A percentile compares a stretch with the other conserved stretches of the same genome.
phyloP scores from a whole-genome alignment of 2,888 invertebrate species.

The Limnephilus marmoratus region DNA sequence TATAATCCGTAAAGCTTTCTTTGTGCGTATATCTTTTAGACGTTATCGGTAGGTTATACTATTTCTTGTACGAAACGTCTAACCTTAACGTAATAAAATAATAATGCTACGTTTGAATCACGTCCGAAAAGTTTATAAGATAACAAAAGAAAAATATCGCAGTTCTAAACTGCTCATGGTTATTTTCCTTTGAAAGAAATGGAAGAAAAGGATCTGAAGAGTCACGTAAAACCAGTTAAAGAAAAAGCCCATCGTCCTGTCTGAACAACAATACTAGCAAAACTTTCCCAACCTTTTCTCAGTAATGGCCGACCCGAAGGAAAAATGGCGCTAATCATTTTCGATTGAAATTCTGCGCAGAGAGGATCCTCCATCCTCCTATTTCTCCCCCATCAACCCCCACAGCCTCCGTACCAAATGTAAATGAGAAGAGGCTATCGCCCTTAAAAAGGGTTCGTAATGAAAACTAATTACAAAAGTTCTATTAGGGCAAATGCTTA shows the following conservation, averaged over 20 bases:
- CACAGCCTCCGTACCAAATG: constrained; percentile 20
- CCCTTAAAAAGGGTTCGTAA: constrained; percentile 44
- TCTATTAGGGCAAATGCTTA: constrained; percentile 48
- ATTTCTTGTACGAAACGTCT: background rate
- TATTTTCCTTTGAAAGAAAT: constrained; percentile 41
- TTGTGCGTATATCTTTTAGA: background rate
- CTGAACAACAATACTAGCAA: constrained; percentile 61
- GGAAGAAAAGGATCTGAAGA: constrained; percentile 47
- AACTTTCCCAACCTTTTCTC: constrained; percentile 59
- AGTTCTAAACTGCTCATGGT: constrained; percentile 17
- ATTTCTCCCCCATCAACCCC: background rate
- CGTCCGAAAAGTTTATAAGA: constrained; percentile 2
- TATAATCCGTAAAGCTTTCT: background rate
- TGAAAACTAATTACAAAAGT: constrained; percentile 51
- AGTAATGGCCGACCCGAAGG: constrained; percentile 60
- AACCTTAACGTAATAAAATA: background rate
- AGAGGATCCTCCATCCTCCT: constrained; percentile 32
- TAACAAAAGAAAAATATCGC: constrained; percentile 33
- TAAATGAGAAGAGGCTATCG: constrained; percentile 49
- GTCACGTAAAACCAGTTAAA: constrained; percentile 65
- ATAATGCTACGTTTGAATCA: constrained; percentile 2
- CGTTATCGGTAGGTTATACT: background rate
- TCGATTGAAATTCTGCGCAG: constrained; percentile 63
- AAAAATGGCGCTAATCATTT: constrained; percentile 64
- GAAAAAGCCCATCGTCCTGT: constrained; percentile 61